Evolutionary conservation across 1,140 invertebrate species (phyloP).

Genomic region (Aradophagus sp.): DNA sequence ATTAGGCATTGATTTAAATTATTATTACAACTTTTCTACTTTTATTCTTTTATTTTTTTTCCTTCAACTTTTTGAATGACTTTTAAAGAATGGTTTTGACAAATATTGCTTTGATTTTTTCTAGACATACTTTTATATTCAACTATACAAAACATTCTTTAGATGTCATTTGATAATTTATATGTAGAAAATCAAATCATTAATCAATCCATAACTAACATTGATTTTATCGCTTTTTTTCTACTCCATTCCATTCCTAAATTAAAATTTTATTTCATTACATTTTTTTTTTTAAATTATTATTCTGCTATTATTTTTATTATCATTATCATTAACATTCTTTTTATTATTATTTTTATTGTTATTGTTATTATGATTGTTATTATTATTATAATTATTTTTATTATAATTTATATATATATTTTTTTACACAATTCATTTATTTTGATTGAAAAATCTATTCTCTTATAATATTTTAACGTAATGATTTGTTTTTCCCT

Average conservation of each 20-base stretch:
- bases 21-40: slow-evolving; percentile 7
- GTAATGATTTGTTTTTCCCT: slow-evolving; percentile 9
- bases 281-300: slow-evolving; percentile 3
- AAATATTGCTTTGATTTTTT: no score
- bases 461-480: no score
- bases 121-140: no score
- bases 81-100: slow-evolving; percentile 21
- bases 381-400: no score
- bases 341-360: background rate
- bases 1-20: slow-evolving; percentile 42
- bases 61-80: slow-evolving; percentile 3
- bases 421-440: slow-evolving; percentile 21
- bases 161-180: slow-evolving; percentile 30
- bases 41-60: slow-evolving; percentile 9
- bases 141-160: slow-evolving; percentile 5
- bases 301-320: background rate
- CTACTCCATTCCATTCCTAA: slow-evolving; percentile 39
- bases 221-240: slow-evolving; percentile 59
- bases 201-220: slow-evolving; percentile 63
- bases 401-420: slow-evolving; percentile 4
- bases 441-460: slow-evolving; percentile 14
- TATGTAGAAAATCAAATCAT: slow-evolving; percentile 57
- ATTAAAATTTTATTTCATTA: slow-evolving; percentile 44
- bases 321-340: background rate
- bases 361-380: background rate